Base-by-base conservation (phyloP, 2,113 vertebrate species). In the Apaloderma vittatum region DNA sequence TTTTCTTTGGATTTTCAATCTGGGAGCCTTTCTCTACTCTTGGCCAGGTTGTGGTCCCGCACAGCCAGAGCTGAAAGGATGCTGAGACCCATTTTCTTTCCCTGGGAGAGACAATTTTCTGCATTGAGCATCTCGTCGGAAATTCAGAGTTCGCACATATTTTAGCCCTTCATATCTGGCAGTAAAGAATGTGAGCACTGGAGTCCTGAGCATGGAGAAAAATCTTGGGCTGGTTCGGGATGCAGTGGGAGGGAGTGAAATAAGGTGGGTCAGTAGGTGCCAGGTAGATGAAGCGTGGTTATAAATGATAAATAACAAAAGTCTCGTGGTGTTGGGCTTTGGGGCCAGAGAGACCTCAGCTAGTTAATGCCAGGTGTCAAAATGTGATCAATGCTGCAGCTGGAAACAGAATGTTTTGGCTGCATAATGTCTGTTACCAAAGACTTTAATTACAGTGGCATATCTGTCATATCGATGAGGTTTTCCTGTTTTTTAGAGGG, bases 1-100 rank as follows among this genome's bases (percentile, higher is more conserved):
- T 62, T 66, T 26, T 6, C 62, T 51, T 7, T 21, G 20, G 43
- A 21, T 51, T 34, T 15, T 24, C 15, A 48, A 29, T 73, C 62
- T 17, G 27, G 75, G 58, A 93, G 57, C 67, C 54, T 74, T 54
- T 36, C 48, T 11, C 48, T 0, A 0, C 43, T 46, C 32, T 49
- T 0, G 0, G 34, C 54, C 0, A 1, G 49, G 52, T 4, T 6
- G 0, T 0, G 1, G 3, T 58, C 59, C 55, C 8, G 0, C n/a
- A n/a, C n/a, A n/a, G n/a, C 19, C 0, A 0, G 48, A 40, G 65
- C 55, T 9, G 4, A 11, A 32, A 1, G 0, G 43, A 11, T 1
- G 7, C 37, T 19, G 51, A 51, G 70, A 30, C 29, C 54, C 37
- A 0, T 26, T 71, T 66, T 32, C 51, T 24, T 49, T 46, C 24